These are phyloP conservation scores for Apteryx owenii DNA, from an alignment of 2,113 vertebrate species.

Conservation along the genomic window DNA sequence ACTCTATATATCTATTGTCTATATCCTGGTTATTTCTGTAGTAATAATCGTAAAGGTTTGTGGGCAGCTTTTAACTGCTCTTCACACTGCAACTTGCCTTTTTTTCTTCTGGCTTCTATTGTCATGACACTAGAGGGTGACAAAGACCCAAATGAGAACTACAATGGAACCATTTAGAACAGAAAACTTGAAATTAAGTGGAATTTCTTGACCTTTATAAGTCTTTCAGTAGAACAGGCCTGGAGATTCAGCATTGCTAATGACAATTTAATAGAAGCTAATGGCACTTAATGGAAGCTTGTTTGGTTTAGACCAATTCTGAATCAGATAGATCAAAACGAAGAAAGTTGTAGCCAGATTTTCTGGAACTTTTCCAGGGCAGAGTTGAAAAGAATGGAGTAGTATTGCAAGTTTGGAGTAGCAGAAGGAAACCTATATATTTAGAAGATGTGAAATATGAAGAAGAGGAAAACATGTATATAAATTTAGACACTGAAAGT, in stretches of 20 bases:
- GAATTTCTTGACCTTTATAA: neutral
- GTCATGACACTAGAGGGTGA: conserved; percentile 47
- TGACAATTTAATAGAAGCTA: neutral
- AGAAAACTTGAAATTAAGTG: neutral
- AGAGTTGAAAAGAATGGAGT: neutral
- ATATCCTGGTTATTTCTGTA: neutral
- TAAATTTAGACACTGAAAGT: neutral
- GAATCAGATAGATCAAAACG: neutral
- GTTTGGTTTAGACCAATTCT: neutral
- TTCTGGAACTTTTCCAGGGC: neutral
- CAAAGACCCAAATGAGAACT: conserved; percentile 44
- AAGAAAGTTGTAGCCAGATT: neutral
- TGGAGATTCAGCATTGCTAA: neutral
- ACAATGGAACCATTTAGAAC: neutral
- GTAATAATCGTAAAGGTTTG: neutral
- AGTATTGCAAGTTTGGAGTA: neutral
- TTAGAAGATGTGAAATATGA: neutral
- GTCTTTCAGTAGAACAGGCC: neutral
- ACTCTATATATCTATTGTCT: fast-evolving
- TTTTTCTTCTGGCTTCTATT: neutral
- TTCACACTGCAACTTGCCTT: fast-evolving
- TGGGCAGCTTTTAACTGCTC: neutral
- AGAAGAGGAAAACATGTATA: neutral
- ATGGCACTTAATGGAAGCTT: neutral
- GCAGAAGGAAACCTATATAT: neutral